phyloP scores from a whole-genome alignment of 2,888 invertebrate genomes.

The Ochropleura leucogaster region DNA sequence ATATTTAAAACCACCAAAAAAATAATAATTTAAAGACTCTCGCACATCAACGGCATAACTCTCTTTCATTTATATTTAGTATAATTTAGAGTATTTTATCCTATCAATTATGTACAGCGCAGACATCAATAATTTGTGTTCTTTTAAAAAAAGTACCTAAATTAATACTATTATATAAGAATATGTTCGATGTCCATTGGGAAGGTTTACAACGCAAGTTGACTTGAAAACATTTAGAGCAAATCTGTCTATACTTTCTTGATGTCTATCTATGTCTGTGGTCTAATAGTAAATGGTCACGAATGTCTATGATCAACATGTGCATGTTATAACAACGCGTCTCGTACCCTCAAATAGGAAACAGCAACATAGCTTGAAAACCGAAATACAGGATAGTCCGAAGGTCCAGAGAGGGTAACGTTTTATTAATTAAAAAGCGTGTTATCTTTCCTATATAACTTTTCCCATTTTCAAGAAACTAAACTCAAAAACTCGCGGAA shows the following conservation, averaged over 20 bases:
- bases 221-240: background rate
- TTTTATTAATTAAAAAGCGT: too few species aligned
- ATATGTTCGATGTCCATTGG: background rate
- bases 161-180: constrained; percentile 48
- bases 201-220: constrained; percentile 8
- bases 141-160: constrained; percentile 32
- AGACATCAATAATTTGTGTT: constrained; percentile 38
- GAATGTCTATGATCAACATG: background rate
- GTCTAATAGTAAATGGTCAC: background rate
- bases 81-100: constrained; percentile 38
- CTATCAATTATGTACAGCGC: constrained; percentile 38
- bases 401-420: too few species aligned
- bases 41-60: constrained; percentile 24
- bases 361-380: background rate
- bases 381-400: background rate
- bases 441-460: too few species aligned
- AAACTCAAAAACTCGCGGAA: too few species aligned
- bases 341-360: background rate
- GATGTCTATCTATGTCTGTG: too few species aligned
- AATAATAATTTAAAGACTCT: constrained; percentile 37
- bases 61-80: constrained; percentile 14
- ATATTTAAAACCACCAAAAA: constrained; percentile 32
- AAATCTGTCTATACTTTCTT: background rate
- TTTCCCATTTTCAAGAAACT: too few species aligned
- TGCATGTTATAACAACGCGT: background rate